These are phyloP conservation scores for Caenorhabditis japonica DNA, from an alignment of 2,888 invertebrate species.

Conservation along the genomic window DNA sequence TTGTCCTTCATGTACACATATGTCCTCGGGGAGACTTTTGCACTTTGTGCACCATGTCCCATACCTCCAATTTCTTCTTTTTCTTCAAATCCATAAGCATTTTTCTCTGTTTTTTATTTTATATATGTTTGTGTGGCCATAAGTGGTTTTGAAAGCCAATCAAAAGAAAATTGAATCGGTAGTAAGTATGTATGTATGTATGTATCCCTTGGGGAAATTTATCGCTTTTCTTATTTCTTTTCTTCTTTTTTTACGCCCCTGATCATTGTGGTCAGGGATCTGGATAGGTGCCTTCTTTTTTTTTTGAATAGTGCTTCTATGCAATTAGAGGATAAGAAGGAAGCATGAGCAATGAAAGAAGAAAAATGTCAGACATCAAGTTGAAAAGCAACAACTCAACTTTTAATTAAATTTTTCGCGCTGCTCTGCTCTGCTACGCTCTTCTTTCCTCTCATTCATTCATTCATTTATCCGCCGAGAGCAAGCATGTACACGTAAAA, in stretches of 20 bases:
- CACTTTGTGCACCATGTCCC: too few relatives aligned
- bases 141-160: slow-evolving; percentile 32
- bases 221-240: slow-evolving; percentile 23
- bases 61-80: slow-evolving; percentile 3
- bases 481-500: too few relatives aligned
- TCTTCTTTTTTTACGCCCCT: slow-evolving; percentile 33
- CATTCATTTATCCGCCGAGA: too few relatives aligned
- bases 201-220: slow-evolving; percentile 48
- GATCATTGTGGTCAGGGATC: slow-evolving; percentile 8
- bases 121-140: too few relatives aligned
- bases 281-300: too few relatives aligned
- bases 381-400: slow-evolving; percentile 15
- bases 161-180: slow-evolving; percentile 44
- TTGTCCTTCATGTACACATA: too few relatives aligned
- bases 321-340: neutral
- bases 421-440: too few relatives aligned
- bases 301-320: neutral
- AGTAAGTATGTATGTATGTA: slow-evolving; percentile 3
- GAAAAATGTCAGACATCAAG: slow-evolving; percentile 6
- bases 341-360: neutral
- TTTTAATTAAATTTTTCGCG: slow-evolving; percentile 43
- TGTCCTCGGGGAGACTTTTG: too few relatives aligned
- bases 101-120: slow-evolving; percentile 5
- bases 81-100: slow-evolving; percentile 23
- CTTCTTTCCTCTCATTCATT: too few relatives aligned